These are phyloP conservation scores for Anthonomus grandis DNA, from an alignment of 1,140 invertebrate genomes.

Conservation along the genomic window DNA sequence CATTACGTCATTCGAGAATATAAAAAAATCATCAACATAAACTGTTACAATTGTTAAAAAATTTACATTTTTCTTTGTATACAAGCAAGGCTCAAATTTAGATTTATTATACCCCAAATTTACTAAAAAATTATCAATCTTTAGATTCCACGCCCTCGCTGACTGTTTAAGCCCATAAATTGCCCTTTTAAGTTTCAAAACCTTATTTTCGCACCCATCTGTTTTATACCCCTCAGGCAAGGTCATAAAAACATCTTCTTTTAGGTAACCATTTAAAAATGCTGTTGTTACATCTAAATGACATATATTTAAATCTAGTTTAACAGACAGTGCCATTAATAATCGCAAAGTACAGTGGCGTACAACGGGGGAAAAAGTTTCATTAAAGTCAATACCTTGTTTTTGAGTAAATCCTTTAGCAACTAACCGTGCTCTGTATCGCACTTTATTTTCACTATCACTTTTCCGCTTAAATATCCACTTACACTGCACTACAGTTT, in stretches of 20 bases:
- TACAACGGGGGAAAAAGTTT: too few species aligned
- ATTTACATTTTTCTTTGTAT: constrained; percentile 30
- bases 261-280: constrained; percentile 45
- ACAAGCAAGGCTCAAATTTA: constrained; percentile 42
- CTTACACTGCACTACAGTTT: too few species aligned
- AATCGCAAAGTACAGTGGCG: constrained; percentile 10
- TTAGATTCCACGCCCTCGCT: constrained; percentile 37
- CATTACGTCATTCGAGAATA: constrained; percentile 35
- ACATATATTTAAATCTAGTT: constrained; percentile 30
- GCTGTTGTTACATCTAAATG: constrained; percentile 47
- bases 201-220: constrained; percentile 31
- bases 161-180: constrained; percentile 45
- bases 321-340: constrained; percentile 32
- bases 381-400: background rate
- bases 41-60: constrained; percentile 35
- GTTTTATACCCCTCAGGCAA: constrained; percentile 30
- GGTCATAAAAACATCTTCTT: constrained; percentile 43
- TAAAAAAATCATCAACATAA: constrained; percentile 45
- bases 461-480: too few species aligned
- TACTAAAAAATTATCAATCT: constrained; percentile 28
- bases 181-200: constrained; percentile 41
- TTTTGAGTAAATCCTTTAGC: too few species aligned
- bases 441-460: too few species aligned
- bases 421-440: too few species aligned
- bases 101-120: constrained; percentile 33